These are phyloP conservation scores for Drosophila engyochracea DNA, from an alignment of 2,888 invertebrate genomes.

Conservation along the genomic window DNA sequence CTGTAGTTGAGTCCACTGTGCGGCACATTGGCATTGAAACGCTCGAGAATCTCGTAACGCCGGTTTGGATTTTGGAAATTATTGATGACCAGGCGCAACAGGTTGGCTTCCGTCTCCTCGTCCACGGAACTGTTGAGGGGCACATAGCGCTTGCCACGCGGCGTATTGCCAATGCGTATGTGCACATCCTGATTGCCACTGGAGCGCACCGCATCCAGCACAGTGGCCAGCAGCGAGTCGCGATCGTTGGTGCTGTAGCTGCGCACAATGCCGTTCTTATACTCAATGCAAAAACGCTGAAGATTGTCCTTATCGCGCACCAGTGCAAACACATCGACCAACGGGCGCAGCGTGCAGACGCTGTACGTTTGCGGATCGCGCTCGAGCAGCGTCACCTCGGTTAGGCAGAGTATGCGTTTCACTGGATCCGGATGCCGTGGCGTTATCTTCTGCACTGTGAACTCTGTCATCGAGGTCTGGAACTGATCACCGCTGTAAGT, in stretches of 20 bases:
- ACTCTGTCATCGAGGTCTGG: constrained; percentile 98
- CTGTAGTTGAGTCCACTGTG: constrained; percentile 99
- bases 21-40: constrained; percentile 99
- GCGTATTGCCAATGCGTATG: constrained; percentile 93
- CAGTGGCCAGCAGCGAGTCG: constrained; percentile 96
- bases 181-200: constrained; percentile 99
- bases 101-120: constrained; percentile 97
- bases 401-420: constrained; percentile 95
- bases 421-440: constrained; percentile 93
- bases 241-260: constrained; percentile 97
- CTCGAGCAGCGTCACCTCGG: constrained; percentile 97
- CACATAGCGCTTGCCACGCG: constrained; percentile 94
- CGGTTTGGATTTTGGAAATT: constrained; percentile 86
- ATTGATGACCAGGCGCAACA: constrained; percentile 88
- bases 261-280: constrained; percentile 95
- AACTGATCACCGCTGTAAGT: constrained; percentile 95
- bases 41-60: constrained; percentile 92
- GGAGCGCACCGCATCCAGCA: constrained; percentile 98
- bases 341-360: constrained; percentile 93
- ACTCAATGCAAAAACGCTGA: constrained; percentile 97
- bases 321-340: constrained; percentile 95
- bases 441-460: constrained; percentile 96
- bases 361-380: constrained; percentile 98
- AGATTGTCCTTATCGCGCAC: constrained; percentile 96
- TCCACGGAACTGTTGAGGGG: constrained; percentile 96